Evolutionary conservation across 2,888 invertebrate genomes (phyloP), one percentile per base, ranked within the genome.

Genomic region (Ormyrus nitidulus): DNA sequence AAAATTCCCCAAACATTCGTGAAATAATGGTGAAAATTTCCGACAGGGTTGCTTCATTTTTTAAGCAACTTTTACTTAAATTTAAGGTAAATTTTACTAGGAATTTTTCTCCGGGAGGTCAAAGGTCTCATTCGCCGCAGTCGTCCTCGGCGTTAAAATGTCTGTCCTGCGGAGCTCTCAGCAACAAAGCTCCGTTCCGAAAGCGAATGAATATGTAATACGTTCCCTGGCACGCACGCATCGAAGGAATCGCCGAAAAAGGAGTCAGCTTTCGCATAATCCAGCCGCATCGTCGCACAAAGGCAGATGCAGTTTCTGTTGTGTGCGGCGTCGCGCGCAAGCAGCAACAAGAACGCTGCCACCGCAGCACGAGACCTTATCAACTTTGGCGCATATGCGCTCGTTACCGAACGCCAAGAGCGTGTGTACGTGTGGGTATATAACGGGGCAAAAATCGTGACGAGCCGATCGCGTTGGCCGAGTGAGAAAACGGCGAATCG

Each of bases 401-500:
- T 66, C 66, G 19, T 34, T 59, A 34, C 58, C 13, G 0, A 58
- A n/a, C 13, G 13, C 13, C 9, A 9, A 5, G 44, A 6, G 6
- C n/a, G 49, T 65, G 11, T 4, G 19, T 66, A 66, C 66, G 66
- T 9, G 46, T 7, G 46, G 46, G 62, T n/a, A 34, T 34, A 4
- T 34, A 34, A 7, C 71, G 5, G 9, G 56, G 34, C 53, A 34
- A 34, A 34, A 34, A 34, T 34, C 64, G 62, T 54, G 58, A 53
- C 58, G 44, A 65, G 34, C 58, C n/a, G 34, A 8, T 54, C 49
- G 34, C 66, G 66, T 34, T 66, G 51, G 82, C 83, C 73, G 83
- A 80, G 80, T 78, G 83, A 77, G 85, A 34, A 34, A 34, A 8
- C 48, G 64, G 54, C 46, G 70, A 85, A 86, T 86, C 86, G 84